Evolutionary conservation across 2,113 vertebrate genomes (phyloP), one percentile per base, ranked within the genome.

Genomic region (Carettochelys insculpta): DNA sequence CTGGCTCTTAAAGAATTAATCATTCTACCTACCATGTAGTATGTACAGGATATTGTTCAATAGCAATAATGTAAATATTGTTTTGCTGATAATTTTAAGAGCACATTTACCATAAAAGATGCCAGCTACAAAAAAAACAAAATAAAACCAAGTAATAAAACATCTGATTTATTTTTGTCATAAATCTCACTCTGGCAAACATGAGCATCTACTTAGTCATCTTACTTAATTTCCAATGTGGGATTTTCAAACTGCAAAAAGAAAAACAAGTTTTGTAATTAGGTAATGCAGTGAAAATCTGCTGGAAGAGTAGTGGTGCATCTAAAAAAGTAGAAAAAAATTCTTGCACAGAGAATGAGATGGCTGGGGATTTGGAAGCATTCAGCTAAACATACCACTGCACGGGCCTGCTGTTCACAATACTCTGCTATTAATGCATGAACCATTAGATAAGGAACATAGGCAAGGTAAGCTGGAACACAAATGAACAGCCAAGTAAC

Each of bases 241-340:
- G 38, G 22, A 22, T 48, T 43, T 52, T 89, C 50, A 85, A 77
- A n/a, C 25, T 52, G 6, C 73, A 65, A n/a, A 65, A 65, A 19
- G 31, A 17, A 19, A 31, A 34, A 61, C 3, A n/a, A 8, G 14
- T 19, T 65, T n/a, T 61, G 8, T 17, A 84, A 48, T 20, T 8
- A 0, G 14, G 20, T 31, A 9, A 25, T 13, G 3, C 3, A 6
- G 5, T 0, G 0, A 38, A 82, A 41, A 71, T 1, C 8, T 2
- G 8, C 0, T 4, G 34, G 27, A 24, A 65, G 17, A 38, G 27
- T 45, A 45, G n/a, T 1, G 0, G 31, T 38, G 88, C 48, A 84
- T 31, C 41, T 1, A 12, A 27, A 88, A 11, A 75, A 13, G 47
- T 2, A 82, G 52, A 8, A 4, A 93, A 93, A 52, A 10, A 20